phyloP scores from a whole-genome alignment of 1,140 invertebrate genomes.

The Drosophila ercepeae region DNA sequence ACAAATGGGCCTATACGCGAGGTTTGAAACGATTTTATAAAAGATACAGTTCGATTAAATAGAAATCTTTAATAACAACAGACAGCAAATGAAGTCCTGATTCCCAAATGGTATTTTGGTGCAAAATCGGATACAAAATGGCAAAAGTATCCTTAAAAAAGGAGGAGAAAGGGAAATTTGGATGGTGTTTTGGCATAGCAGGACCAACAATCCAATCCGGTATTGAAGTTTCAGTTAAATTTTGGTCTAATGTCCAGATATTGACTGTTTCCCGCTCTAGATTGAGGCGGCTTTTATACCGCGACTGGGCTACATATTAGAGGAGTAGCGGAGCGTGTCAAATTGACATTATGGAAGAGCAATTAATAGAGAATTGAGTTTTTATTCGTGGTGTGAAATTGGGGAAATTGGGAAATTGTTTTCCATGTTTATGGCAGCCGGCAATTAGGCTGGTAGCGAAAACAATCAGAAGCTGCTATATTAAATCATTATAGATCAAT shows the following conservation, averaged over 20 bases:
- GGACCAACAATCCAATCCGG: slow-evolving; percentile 43
- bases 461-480: not conserved
- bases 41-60: too few relatives aligned
- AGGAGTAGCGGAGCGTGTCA: slow-evolving; percentile 41
- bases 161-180: too few relatives aligned
- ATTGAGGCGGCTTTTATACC: slow-evolving; percentile 35
- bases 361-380: slow-evolving; percentile 42
- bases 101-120: too few relatives aligned
- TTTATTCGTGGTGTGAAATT: slow-evolving; percentile 61
- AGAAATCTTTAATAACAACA: too few relatives aligned
- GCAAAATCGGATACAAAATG: too few relatives aligned
- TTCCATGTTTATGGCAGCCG: not conserved
- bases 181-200: slow-evolving; percentile 25
- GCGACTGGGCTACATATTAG: not conserved
- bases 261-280: slow-evolving; percentile 3
- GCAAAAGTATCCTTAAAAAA: too few relatives aligned
- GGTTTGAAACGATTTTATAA: too few relatives aligned
- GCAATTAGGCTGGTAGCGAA: slow-evolving; percentile 25
- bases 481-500: slow-evolving; percentile 46
- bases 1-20: too few relatives aligned
- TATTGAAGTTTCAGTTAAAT: slow-evolving; percentile 60
- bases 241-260: slow-evolving; percentile 12
- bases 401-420: slow-evolving; percentile 7
- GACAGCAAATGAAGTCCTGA: too few relatives aligned
- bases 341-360: slow-evolving; percentile 21